phyloP scores from a whole-genome alignment of 2,888 invertebrate species.

The Petrolisthes cinctipes region DNA sequence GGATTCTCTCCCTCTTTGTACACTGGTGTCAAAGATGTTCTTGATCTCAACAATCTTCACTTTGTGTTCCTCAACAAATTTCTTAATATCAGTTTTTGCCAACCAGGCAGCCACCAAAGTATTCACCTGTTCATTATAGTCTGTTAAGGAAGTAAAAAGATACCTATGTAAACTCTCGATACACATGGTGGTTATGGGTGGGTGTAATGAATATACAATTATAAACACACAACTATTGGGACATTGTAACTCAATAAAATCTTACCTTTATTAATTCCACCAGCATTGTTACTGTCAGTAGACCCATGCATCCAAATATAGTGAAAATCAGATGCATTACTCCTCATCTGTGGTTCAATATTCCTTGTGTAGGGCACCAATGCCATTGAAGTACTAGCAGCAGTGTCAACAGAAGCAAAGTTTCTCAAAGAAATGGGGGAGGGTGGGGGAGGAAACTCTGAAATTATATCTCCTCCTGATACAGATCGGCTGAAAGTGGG shows the following conservation, averaged over 20 bases:
- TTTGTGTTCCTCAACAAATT: constrained; percentile 36
- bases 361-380: no score
- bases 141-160: neutral
- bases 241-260: neutral
- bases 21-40: constrained; percentile 14
- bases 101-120: constrained; percentile 27
- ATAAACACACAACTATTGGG: no score
- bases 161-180: no score
- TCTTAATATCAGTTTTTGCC: constrained; percentile 32
- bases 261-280: neutral
- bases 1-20: neutral
- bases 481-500: neutral
- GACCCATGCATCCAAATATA: constrained; percentile 29
- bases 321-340: neutral
- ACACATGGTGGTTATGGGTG: no score
- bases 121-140: constrained; percentile 28
- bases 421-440: neutral
- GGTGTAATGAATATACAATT: no score
- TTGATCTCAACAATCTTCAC: constrained; percentile 34
- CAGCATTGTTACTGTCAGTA: neutral
- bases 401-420: no score
- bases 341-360: neutral
- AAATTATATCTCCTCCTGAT: neutral
- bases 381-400: no score
- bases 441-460: neutral